Conservation (phyloP, 2,797 vertebrate genomes). For the Thripadectes ignobilis region DNA sequence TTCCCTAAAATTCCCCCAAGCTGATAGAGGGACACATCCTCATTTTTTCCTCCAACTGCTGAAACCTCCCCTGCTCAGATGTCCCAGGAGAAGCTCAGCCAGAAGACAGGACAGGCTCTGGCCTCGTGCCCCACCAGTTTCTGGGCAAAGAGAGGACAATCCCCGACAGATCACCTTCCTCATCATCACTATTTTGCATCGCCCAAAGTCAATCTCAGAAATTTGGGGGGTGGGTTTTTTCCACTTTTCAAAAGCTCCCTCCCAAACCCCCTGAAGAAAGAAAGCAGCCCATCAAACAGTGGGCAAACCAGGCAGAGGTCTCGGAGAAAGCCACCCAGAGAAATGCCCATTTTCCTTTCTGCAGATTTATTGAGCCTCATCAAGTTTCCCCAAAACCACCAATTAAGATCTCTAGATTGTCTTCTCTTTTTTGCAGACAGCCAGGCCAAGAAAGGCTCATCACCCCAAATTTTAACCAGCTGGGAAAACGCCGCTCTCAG, state of each 20-base stretch:
- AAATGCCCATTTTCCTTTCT: not conserved
- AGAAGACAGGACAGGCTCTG: not conserved
- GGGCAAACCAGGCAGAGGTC: rapidly evolving
- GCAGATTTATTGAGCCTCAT: not conserved
- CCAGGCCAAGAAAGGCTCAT: not conserved
- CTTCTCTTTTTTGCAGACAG: not conserved
- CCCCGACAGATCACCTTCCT: not conserved
- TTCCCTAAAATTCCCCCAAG: not conserved
- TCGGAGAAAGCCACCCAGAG: not conserved
- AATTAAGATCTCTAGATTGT: not conserved
- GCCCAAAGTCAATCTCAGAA: not conserved
- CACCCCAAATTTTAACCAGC: not conserved
- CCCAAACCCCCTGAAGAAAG: not conserved
- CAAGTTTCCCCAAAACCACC: not conserved
- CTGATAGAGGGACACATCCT: not conserved
- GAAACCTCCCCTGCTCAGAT: not conserved
- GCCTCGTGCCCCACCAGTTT: rapidly evolving
- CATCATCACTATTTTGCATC: not conserved
- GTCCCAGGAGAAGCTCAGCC: not conserved
- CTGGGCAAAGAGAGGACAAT: not conserved
- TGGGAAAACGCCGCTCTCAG: not conserved
- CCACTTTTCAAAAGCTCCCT: not conserved
- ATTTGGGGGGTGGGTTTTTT: not conserved
- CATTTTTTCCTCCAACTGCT: not conserved
- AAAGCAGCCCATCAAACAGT: not conserved